A percentile compares a stretch with the other conserved stretches of the same genome.
Evolutionary conservation across 2,797 vertebrate species (phyloP).

Genomic region (Anolis apletophallus): DNA sequence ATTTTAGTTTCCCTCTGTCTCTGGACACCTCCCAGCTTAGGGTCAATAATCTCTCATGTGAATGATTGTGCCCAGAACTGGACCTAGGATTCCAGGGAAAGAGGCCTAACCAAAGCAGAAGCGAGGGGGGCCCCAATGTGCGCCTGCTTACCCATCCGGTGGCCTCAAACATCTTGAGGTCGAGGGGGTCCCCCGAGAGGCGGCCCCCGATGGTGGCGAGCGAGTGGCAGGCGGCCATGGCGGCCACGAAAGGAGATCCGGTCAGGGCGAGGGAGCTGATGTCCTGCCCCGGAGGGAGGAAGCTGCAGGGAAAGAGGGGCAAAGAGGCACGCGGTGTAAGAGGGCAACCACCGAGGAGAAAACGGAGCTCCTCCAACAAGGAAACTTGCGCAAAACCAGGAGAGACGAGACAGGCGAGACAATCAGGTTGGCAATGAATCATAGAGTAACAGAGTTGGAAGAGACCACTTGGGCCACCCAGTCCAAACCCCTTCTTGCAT

Average conservation of each 20-base stretch:
- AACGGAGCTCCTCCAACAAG: too few relatives aligned
- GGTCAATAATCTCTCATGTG: too few relatives aligned
- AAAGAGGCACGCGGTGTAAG: too few relatives aligned
- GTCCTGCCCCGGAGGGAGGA: constrained; percentile 37
- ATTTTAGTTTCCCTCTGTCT: too few relatives aligned
- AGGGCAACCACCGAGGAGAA: neutral
- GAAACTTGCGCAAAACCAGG: neutral
- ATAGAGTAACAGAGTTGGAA: too few relatives aligned
- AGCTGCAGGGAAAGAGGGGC: constrained; percentile 16
- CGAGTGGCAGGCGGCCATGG: constrained; percentile 65
- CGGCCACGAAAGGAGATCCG: constrained; percentile 33
- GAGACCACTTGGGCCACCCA: too few relatives aligned
- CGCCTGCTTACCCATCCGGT: constrained; percentile 58
- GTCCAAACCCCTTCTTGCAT: too few relatives aligned
- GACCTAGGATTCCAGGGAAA: too few relatives aligned
- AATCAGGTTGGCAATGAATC: too few relatives aligned
- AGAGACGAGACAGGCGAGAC: neutral
- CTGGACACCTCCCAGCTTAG: too few relatives aligned
- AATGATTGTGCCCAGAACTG: too few relatives aligned
- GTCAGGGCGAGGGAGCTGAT: neutral
- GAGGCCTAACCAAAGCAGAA: too few relatives aligned
- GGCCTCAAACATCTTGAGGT: constrained; percentile 64
- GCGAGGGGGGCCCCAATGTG: neutral
- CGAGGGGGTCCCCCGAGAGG: constrained; percentile 60
- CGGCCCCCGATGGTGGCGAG: constrained; percentile 53